Evolutionary conservation across 1,140 invertebrate species (phyloP).

Genomic region (Aphis gossypii): DNA sequence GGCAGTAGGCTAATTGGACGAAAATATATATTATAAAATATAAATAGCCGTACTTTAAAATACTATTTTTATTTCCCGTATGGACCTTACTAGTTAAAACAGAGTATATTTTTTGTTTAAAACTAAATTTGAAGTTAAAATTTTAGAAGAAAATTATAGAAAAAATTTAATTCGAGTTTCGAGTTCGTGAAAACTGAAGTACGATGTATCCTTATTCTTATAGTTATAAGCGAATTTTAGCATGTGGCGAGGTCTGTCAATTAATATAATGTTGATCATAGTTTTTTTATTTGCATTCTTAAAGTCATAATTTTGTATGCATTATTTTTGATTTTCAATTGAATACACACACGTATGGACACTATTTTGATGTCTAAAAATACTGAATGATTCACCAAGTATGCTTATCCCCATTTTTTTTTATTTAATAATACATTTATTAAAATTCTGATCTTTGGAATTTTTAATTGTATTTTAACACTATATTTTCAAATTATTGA

Average conservation of each 20-base stretch:
- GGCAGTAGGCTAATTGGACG: slow-evolving; percentile 5
- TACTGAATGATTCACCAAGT: not conserved
- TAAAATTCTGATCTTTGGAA: too few species aligned
- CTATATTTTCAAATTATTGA: too few species aligned
- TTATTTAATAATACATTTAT: too few species aligned
- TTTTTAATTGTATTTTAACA: too few species aligned
- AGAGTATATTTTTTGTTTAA: not conserved
- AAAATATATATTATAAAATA: not conserved
- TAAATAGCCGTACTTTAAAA: not conserved
- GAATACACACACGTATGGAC: rapidly evolving
- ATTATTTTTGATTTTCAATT: not conserved
- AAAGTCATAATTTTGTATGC: not conserved
- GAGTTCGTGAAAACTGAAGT: not conserved
- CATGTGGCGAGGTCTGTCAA: not conserved
- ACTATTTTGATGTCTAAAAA: not conserved
- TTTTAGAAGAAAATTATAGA: not conserved
- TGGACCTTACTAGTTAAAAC: not conserved
- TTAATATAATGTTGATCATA: not conserved
- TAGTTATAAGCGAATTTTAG: not conserved
- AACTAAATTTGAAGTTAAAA: not conserved
- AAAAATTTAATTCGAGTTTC: not conserved
- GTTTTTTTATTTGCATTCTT: not conserved
- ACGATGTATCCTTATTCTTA: not conserved
- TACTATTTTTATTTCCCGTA: not conserved
- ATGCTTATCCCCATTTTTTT: too few species aligned